Evolutionary conservation across 2,888 invertebrate genomes (phyloP).

Genomic region (Sicus ferrugineus): DNA sequence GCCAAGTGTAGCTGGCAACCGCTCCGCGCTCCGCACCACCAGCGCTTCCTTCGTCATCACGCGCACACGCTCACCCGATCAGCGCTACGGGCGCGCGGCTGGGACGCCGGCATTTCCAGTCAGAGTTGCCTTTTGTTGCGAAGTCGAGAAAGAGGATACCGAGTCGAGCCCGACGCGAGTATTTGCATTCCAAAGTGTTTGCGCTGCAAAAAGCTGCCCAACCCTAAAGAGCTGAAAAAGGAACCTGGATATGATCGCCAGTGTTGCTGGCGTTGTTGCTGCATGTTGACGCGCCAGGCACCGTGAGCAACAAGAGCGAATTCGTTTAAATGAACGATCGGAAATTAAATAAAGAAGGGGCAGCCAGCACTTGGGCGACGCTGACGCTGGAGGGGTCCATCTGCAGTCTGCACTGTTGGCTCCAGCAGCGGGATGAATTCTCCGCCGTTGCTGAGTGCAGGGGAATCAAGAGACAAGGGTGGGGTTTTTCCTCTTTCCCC

Average conservation of each 20-base stretch:
- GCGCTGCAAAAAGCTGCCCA: constrained; percentile 21
- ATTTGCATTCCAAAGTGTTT: constrained; percentile 32
- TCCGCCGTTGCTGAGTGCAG: neutral
- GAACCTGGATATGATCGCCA: neutral
- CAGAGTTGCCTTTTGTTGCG: constrained; percentile 1
- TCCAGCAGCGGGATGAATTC: neutral
- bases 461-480: neutral
- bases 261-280: neutral
- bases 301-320: neutral
- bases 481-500: neutral
- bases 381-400: neutral
- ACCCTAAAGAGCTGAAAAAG: constrained; percentile 11
- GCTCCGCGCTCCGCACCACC: neutral
- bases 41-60: neutral
- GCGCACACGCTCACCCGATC: no score
- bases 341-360: neutral
- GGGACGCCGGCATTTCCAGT: neutral
- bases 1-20: neutral
- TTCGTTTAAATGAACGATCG: neutral
- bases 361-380: neutral
- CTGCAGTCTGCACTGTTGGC: neutral
- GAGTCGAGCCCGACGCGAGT: neutral
- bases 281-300: neutral
- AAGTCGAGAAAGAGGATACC: constrained; percentile 30
- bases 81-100: neutral